Percentiles rank a stretch among this genome's conserved stretches.
These are phyloP conservation scores for Heliconius hermathena DNA, from an alignment of 1,140 invertebrate genomes.

Conservation along the genomic window DNA sequence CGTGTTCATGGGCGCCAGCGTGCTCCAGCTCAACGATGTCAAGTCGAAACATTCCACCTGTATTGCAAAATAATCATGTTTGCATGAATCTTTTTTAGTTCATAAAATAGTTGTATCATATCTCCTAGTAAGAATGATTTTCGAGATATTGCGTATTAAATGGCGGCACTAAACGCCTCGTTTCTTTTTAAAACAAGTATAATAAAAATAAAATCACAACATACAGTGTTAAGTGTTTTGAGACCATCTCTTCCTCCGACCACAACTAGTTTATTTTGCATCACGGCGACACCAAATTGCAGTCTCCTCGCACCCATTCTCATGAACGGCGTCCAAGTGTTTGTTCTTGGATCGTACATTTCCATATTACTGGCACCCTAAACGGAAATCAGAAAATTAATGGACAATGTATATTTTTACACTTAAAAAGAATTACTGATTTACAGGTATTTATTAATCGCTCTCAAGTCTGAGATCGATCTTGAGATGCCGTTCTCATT, in stretches of 20 bases:
- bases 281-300: constrained; percentile 94
- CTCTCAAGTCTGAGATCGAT: no score
- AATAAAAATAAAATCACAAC: neutral
- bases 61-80: neutral
- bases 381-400: neutral
- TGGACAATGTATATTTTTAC: neutral
- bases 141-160: no score
- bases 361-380: constrained; percentile 93
- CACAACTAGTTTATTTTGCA: constrained; percentile 90
- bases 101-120: no score
- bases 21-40: constrained; percentile 89
- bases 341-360: constrained; percentile 92
- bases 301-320: constrained; percentile 91
- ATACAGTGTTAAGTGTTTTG: constrained; percentile 92
- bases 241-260: constrained; percentile 96
- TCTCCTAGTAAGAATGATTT: no score
- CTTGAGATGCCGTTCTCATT: no score
- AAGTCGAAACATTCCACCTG: constrained; percentile 91
- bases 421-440: neutral
- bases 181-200: neutral
- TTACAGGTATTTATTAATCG: no score
- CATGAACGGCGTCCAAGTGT: constrained; percentile 91
- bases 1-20: constrained; percentile 94
- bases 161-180: no score
- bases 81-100: no score